A percentile compares a stretch with the other conserved stretches of the same genome.
Evolutionary conservation across 2,797 vertebrate genomes (phyloP).

Genomic region (Choloepus didactylus): DNA sequence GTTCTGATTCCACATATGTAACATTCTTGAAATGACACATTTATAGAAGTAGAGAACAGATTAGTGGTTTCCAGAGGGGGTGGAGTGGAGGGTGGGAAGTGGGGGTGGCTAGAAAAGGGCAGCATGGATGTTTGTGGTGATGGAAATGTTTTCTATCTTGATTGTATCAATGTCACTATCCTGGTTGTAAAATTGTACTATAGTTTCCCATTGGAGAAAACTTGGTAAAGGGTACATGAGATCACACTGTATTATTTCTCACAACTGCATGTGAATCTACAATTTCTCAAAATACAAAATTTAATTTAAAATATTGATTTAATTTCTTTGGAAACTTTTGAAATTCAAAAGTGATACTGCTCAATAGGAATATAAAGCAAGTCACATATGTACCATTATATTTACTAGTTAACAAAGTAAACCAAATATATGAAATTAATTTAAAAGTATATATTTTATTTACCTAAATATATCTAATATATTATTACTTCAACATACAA

Average conservation of each 20-base stretch:
- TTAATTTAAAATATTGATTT: not conserved
- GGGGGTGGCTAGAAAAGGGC: not conserved
- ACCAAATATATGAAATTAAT: not conserved
- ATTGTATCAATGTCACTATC: not conserved
- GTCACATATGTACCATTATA: not conserved
- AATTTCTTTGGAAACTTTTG: not conserved
- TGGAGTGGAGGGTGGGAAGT: not conserved
- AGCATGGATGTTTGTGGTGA: not conserved
- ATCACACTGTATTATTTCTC: not conserved
- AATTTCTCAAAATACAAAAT: conserved; percentile 17
- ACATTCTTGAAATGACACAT: not conserved
- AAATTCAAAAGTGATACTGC: not conserved
- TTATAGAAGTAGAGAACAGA: not conserved
- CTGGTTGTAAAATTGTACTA: not conserved
- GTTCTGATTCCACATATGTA: not conserved
- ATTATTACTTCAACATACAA: not conserved
- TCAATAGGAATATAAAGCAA: not conserved
- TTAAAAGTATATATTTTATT: not conserved
- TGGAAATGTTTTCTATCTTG: not conserved
- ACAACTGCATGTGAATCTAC: not conserved
- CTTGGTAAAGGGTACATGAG: not conserved
- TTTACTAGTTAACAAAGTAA: conserved; percentile 20
- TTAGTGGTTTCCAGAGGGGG: not conserved
- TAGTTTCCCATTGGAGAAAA: not conserved
- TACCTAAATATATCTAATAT: not conserved